phyloP scores from a whole-genome alignment of 2,797 vertebrate genomes.

The Lindbergichthys nudifrons region DNA sequence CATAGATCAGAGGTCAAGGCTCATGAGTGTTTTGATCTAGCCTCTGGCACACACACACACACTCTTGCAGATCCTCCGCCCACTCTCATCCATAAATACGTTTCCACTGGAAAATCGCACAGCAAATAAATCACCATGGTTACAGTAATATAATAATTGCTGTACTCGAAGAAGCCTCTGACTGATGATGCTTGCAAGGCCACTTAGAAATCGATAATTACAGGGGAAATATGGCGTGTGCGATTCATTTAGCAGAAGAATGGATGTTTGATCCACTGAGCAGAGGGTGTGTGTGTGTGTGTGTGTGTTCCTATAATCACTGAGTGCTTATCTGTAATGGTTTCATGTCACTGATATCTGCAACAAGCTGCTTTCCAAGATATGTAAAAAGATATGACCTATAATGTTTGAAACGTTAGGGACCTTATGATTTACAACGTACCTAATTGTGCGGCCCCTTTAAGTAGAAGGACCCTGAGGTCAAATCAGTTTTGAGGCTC shows the following conservation, averaged over 20 bases:
- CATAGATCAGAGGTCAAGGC: conserved; percentile 17
- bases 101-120: conserved; percentile 63
- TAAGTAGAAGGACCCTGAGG: neutral
- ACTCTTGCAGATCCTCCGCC: conserved; percentile 54
- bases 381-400: neutral
- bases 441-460: neutral
- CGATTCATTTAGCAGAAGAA: conserved; percentile 30
- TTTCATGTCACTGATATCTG: neutral
- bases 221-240: conserved; percentile 25
- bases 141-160: conserved; percentile 75
- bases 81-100: conserved; percentile 74
- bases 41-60: conserved; percentile 26
- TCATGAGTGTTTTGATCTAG: conserved; percentile 30
- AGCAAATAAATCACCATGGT: conserved; percentile 77
- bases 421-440: neutral
- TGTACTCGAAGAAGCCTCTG: conserved; percentile 53
- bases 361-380: neutral
- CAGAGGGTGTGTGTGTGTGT: no score
- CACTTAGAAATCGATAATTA: conserved; percentile 62
- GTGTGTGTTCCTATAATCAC: conserved; percentile 2
- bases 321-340: neutral
- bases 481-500: neutral
- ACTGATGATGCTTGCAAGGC: conserved; percentile 57
- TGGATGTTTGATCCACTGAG: conserved; percentile 31
- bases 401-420: neutral